Conservation (phyloP, 2,113 vertebrate species). For the Tricholaema leucomelas region DNA sequence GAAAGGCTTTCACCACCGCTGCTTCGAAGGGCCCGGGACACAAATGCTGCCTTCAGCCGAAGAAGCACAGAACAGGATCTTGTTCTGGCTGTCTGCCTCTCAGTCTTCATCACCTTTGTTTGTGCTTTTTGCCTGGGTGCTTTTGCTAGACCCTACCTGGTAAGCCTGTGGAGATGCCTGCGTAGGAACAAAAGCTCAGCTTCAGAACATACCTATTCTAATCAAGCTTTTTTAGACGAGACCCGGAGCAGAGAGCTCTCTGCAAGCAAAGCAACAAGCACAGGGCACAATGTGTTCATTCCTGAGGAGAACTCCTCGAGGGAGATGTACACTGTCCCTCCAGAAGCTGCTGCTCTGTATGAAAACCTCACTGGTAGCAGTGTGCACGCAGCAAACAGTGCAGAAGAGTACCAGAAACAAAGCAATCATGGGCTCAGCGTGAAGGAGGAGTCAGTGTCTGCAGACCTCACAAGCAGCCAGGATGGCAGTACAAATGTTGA, state of each 20-base stretch:
- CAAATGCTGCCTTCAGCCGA: not conserved
- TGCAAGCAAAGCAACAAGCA: not conserved
- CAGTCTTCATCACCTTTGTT: slow-evolving; percentile 85
- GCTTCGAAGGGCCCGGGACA: slow-evolving; percentile 24
- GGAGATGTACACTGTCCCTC: not conserved
- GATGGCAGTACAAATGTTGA: not conserved
- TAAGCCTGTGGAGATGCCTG: slow-evolving; percentile 70
- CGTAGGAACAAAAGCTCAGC: slow-evolving; percentile 13
- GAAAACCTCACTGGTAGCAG: not conserved
- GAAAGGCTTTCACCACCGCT: not conserved
- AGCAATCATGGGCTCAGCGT: not conserved
- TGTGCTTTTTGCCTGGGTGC: slow-evolving; percentile 87
- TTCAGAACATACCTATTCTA: slow-evolving; percentile 63
- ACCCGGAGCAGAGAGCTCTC: not conserved
- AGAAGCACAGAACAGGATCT: slow-evolving; percentile 54
- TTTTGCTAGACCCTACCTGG: slow-evolving; percentile 81
- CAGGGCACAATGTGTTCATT: accelerated
- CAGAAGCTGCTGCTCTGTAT: not conserved
- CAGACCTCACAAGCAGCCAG: not conserved
- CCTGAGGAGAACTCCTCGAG: not conserved
- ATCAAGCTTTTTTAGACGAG: slow-evolving; percentile 75
- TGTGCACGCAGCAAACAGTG: not conserved
- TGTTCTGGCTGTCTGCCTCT: slow-evolving; percentile 81
- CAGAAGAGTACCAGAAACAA: not conserved
- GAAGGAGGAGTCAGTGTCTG: not conserved